Evolutionary conservation across 1,140 invertebrate genomes (phyloP).

Genomic region (Hylyphantes graminicola): DNA sequence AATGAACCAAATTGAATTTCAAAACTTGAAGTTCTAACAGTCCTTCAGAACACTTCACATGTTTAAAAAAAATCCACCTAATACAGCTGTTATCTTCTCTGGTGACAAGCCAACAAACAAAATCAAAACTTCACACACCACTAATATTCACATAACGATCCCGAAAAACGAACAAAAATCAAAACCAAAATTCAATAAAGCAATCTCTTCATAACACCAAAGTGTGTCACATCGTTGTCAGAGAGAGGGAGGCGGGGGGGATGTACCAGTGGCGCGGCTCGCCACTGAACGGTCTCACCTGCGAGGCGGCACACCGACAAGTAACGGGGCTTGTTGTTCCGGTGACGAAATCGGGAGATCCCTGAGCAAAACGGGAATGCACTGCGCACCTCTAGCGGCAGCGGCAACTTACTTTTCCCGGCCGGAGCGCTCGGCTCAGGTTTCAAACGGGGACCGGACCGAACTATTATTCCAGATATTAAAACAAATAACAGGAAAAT

Average conservation of each 20-base stretch:
- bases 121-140: background rate
- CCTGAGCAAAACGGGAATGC: constrained; percentile 11
- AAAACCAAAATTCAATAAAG: no score
- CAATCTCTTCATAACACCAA: no score
- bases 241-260: background rate
- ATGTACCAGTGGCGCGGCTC: background rate
- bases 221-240: background rate
- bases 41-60: background rate
- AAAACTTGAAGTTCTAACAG: background rate
- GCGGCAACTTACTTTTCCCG: background rate
- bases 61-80: background rate
- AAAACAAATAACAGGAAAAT: no score
- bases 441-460: no score
- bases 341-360: constrained; percentile 48
- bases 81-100: background rate
- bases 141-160: background rate
- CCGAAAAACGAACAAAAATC: no score
- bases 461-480: no score
- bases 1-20: background rate
- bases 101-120: background rate
- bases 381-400: constrained; percentile 57
- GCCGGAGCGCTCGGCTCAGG: no score
- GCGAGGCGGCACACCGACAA: constrained; percentile 6
- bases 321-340: constrained; percentile 41
- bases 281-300: constrained; percentile 11